These are phyloP conservation scores for Apodemus agrarius DNA, from an alignment of 2,797 vertebrate species.

Conservation along the genomic window DNA sequence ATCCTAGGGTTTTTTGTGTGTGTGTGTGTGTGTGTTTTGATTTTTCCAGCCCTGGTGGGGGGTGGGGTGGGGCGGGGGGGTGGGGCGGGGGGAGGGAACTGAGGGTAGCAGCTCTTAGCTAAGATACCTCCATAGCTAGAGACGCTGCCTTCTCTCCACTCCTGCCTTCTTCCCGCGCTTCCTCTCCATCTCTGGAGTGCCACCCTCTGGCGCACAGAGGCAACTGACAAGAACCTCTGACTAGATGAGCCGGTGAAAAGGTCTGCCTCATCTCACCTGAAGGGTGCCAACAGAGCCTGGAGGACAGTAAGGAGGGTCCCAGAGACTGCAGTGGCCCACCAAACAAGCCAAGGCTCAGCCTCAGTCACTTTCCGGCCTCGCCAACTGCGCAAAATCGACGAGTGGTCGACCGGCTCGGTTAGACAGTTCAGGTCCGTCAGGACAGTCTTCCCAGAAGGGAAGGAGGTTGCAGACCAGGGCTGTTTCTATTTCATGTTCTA, in stretches of 20 bases:
- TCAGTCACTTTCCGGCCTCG: background rate
- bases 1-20: background rate
- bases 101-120: background rate
- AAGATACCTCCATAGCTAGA: background rate
- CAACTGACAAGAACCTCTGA: slow-evolving; percentile 60
- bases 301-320: background rate
- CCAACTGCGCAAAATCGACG: background rate
- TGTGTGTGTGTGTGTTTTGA: too few species aligned
- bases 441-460: background rate
- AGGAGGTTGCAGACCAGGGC: background rate
- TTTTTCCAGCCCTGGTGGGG: too few species aligned
- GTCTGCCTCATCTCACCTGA: background rate
- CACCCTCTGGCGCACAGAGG: slow-evolving; percentile 76
- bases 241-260: background rate
- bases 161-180: background rate
- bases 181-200: slow-evolving; percentile 62
- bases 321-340: background rate
- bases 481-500: slow-evolving; percentile 64
- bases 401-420: background rate
- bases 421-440: background rate
- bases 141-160: background rate
- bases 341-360: too few species aligned
- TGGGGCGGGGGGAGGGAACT: background rate
- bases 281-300: background rate
- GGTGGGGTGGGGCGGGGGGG: too few species aligned